phyloP scores from a whole-genome alignment of 2,888 invertebrate genomes.

The Ischnus inquisitorius region DNA sequence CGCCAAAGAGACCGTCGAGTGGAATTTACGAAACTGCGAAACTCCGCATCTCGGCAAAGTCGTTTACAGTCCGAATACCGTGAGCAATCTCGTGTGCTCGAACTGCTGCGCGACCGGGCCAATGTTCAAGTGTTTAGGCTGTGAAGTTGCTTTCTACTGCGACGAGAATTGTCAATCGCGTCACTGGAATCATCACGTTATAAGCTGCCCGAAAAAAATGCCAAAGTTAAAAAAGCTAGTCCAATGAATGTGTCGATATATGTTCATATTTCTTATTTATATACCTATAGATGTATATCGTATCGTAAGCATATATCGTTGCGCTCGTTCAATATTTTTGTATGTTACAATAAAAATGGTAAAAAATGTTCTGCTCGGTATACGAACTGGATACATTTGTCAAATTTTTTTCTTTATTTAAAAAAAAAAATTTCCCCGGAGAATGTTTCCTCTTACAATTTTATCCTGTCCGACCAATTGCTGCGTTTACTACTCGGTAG shows the following conservation, averaged over 20 bases:
- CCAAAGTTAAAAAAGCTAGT: constrained; percentile 81
- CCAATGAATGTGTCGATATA: constrained; percentile 57
- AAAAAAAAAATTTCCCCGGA: too few relatives aligned
- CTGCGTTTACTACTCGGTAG: not conserved
- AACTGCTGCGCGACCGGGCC: constrained; percentile 77
- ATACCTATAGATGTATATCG: constrained; percentile 24
- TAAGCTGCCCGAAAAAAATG: constrained; percentile 81
- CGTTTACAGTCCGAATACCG: constrained; percentile 69
- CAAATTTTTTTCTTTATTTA: not conserved
- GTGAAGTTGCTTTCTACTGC: constrained; percentile 81
- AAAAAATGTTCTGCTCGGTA: not conserved
- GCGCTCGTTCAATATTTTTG: constrained; percentile 32
- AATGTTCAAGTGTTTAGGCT: constrained; percentile 82
- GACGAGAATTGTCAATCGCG: constrained; percentile 80
- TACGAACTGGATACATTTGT: not conserved
- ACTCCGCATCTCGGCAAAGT: constrained; percentile 79
- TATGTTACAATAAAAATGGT: constrained; percentile 36
- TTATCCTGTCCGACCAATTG: constrained; percentile 3
- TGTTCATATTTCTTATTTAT: not conserved
- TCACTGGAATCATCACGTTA: constrained; percentile 81
- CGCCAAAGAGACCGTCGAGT: constrained; percentile 32
- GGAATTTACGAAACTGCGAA: constrained; percentile 71
- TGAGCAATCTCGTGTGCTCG: constrained; percentile 75
- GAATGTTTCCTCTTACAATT: too few relatives aligned
- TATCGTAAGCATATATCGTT: constrained; percentile 23